These are phyloP conservation scores for Pandion haliaetus DNA, from an alignment of 2,113 vertebrate species.

Conservation along the genomic window DNA sequence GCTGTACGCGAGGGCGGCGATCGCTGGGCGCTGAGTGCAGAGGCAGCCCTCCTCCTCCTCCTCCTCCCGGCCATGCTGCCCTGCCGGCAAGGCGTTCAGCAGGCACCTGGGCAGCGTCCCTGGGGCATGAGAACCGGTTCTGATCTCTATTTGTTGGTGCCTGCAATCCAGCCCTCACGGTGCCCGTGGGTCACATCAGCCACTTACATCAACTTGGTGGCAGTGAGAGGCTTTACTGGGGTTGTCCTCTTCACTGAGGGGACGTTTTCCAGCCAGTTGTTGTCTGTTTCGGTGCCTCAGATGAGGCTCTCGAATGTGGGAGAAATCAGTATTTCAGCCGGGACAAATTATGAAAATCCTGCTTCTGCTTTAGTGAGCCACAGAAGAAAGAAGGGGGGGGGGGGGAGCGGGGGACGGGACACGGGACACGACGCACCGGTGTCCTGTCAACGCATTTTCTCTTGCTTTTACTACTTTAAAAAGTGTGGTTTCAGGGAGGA, in stretches of 20 bases:
- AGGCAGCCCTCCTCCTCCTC: too few species aligned
- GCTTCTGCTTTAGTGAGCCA: background rate
- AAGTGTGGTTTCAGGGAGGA: background rate
- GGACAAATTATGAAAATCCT: background rate
- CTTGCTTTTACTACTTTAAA: background rate
- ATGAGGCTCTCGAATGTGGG: background rate
- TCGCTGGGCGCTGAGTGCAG: rapidly evolving
- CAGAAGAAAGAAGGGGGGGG: background rate
- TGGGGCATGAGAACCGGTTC: rapidly evolving
- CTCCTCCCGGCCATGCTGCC: background rate
- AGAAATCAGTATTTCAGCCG: background rate
- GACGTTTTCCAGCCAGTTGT: background rate
- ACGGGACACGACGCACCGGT: too few species aligned
- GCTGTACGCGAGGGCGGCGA: rapidly evolving
- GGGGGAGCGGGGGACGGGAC: too few species aligned
- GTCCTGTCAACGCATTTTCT: background rate
- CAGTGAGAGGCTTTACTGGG: background rate
- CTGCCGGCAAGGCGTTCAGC: rapidly evolving
- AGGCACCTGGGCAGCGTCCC: rapidly evolving
- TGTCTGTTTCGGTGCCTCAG: rapidly evolving
- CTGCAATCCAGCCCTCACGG: rapidly evolving
- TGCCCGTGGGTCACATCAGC: background rate
- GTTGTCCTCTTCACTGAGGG: rapidly evolving
- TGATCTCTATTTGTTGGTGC: background rate
- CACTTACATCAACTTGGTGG: rapidly evolving